Conservation (phyloP, 2,888 invertebrate genomes). For the Rotaria socialis region DNA sequence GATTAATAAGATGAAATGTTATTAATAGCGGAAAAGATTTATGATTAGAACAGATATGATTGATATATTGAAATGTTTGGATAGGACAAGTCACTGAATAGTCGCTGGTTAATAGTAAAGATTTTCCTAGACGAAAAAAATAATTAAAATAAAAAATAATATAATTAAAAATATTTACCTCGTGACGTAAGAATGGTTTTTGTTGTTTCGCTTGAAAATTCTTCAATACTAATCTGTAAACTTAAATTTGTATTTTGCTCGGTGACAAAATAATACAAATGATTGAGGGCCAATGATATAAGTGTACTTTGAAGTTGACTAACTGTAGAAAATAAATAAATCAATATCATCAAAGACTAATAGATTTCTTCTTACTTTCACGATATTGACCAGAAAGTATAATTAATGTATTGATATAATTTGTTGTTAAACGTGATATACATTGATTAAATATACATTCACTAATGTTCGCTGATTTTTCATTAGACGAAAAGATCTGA, state of each 20-base stretch:
- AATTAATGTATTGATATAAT: constrained; percentile 3
- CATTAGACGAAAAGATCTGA: background rate
- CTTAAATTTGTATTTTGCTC: background rate
- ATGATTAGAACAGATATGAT: background rate
- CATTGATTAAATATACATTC: background rate
- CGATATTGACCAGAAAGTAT: background rate
- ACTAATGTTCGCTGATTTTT: background rate
- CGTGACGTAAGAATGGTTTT: background rate
- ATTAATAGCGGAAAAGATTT: background rate
- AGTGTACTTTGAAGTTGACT: background rate
- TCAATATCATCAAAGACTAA: background rate
- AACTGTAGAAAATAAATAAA: background rate
- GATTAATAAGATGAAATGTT: constrained; percentile 13
- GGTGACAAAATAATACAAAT: background rate
- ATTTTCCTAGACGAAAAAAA: background rate
- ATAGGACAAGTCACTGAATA: background rate
- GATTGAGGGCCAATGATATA: background rate
- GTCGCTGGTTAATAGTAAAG: background rate
- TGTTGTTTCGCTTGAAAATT: background rate
- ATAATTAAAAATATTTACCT: background rate
- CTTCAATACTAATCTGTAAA: background rate
- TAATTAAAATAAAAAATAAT: too few relatives aligned
- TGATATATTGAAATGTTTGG: background rate
- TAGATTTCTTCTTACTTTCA: background rate
- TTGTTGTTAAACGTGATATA: background rate